Base-by-base conservation (phyloP, 2,888 invertebrate genomes). In the Gari tellinella region DNA sequence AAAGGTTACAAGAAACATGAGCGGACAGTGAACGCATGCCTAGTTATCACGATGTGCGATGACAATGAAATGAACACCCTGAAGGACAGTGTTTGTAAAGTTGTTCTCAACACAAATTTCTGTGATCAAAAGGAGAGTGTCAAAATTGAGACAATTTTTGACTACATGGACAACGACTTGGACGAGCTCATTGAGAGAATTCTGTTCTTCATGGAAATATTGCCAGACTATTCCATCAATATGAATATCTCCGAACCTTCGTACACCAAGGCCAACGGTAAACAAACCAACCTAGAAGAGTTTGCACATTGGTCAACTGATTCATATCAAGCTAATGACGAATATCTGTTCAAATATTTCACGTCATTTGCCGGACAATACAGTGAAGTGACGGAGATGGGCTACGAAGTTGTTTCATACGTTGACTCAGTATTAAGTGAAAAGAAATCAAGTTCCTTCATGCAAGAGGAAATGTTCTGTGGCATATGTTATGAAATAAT, bases 401-500 rank as follows among this genome's bases (percentile, higher is more conserved):
- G 31, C 4, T 31, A 31, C 31, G 31, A 31, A 31, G 31, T 31
- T 31, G 10, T 31, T 31, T 31, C 31, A 31, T 31, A 31, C 7
- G 60, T 63, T 21, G 67, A 72, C 25, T 19, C 53, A 0, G 37
- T 21, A 0, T 17, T 19, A 10, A 45, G 41, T 19, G 66, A 62
- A 14, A 48, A 51, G 14, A 61, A 45, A 2, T 49, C 58, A 5
- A 77, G 79, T 19, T 38, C 67, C 17, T 43, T 69, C 10, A 61
- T 63, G 31, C 69, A 70, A 25, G 53, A 52, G 14, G 68, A 53
- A 7, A 48, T 62, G 31, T 60, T 70, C 38, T 85, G 85, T 49
- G 66, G 62, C 46, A 79, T 85, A 17, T 85, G 85, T 64, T 84
- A 75, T 60, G 80, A 83, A 5, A 17, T 12, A 1, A 56, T 84